Evolutionary conservation across 2,888 invertebrate species (phyloP).

Genomic region (Norana najaformis): DNA sequence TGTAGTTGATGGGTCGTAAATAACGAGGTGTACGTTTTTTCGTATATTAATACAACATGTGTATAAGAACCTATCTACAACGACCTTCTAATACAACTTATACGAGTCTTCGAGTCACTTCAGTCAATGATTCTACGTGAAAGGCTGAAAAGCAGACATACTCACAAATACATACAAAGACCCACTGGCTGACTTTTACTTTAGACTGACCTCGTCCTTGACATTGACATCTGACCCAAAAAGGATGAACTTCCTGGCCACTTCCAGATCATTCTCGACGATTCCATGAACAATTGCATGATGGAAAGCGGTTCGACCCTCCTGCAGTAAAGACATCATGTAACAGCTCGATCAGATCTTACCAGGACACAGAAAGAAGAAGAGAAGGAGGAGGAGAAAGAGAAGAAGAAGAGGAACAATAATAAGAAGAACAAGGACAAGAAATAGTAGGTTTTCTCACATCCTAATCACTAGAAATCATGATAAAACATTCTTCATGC

Average conservation of each 20-base stretch:
- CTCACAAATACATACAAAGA: background rate
- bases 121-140: no score
- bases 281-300: conserved; percentile 46
- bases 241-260: conserved; percentile 43
- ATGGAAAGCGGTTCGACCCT: conserved; percentile 47
- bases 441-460: background rate
- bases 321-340: conserved; percentile 36
- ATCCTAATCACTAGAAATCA: background rate
- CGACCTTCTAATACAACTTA: no score
- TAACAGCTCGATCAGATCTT: background rate
- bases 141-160: background rate
- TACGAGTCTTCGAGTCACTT: no score
- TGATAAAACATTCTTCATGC: background rate
- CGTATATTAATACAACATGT: no score
- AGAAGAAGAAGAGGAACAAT: background rate
- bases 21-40: no score
- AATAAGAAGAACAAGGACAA: background rate
- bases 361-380: background rate
- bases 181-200: background rate
- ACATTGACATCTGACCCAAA: conserved; percentile 46
- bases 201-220: conserved; percentile 44
- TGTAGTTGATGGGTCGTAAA: no score
- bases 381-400: background rate
- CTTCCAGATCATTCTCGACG: conserved; percentile 42
- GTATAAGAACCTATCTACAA: no score